A percentile compares a stretch with the other conserved stretches of the same genome.
These are phyloP conservation scores for Melanocharis versteri DNA, from an alignment of 2,113 vertebrate genomes.

Conservation along the genomic window DNA sequence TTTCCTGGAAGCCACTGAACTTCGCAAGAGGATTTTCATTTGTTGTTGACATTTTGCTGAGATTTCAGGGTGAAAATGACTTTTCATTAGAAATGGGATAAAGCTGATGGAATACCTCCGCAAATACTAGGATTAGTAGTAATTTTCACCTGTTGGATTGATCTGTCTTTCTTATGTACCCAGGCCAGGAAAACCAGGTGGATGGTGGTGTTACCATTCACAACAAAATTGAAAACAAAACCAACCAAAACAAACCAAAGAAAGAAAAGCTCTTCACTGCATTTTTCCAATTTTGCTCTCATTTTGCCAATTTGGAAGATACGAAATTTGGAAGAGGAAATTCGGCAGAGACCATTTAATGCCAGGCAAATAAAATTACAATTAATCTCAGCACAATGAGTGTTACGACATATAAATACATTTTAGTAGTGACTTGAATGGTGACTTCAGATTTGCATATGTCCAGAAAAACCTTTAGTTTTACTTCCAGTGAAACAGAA, in stretches of 20 bases:
- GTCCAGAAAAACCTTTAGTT: neutral
- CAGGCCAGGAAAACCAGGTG: neutral
- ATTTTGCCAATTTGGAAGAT: neutral
- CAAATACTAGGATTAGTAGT: neutral
- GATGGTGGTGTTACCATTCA: accelerated
- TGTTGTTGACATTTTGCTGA: neutral
- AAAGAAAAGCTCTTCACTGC: accelerated
- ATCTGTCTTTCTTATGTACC: neutral
- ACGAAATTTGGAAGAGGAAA: neutral
- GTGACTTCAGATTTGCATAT: neutral
- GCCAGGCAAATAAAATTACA: neutral
- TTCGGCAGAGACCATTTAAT: neutral
- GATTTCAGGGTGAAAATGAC: neutral
- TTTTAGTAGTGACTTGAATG: neutral
- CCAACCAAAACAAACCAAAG: neutral
- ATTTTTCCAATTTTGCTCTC: neutral
- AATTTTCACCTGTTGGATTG: neutral
- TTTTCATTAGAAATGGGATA: neutral
- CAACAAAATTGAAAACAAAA: neutral
- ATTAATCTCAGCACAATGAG: neutral
- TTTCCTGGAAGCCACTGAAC: neutral
- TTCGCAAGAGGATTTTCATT: neutral
- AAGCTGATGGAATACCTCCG: neutral
- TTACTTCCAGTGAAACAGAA: neutral
- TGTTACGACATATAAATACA: neutral